Evolutionary conservation across 2,888 invertebrate species (phyloP).

Genomic region (Exephanes ischioxanthus): DNA sequence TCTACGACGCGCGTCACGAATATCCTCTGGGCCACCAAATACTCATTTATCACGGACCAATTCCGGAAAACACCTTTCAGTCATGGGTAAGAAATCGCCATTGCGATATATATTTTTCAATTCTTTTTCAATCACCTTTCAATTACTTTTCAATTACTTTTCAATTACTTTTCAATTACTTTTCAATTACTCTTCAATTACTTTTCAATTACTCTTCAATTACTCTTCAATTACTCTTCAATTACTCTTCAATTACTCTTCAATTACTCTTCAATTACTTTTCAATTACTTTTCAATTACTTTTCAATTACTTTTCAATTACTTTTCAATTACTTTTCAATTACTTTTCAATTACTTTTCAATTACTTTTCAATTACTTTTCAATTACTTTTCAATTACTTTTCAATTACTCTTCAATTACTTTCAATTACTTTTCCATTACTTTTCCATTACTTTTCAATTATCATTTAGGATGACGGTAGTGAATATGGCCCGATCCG

Average conservation of each 20-base stretch:
- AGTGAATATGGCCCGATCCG: too few species aligned
- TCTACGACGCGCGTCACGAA: constrained; percentile 44
- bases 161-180: constrained; percentile 4
- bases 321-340: background rate
- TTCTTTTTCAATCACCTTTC: constrained; percentile 22
- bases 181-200: constrained; percentile 13
- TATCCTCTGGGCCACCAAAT: constrained; percentile 32
- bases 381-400: constrained; percentile 8
- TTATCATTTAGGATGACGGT: background rate
- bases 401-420: background rate
- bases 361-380: background rate
- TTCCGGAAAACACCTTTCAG: constrained; percentile 62
- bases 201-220: constrained; percentile 6
- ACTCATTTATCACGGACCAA: constrained; percentile 69
- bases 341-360: constrained; percentile 4
- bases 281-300: background rate
- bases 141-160: background rate
- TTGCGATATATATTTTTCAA: constrained; percentile 11
- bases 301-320: constrained; percentile 22
- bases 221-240: constrained; percentile 19
- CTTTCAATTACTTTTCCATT: background rate
- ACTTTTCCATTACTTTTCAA: constrained; percentile 28
- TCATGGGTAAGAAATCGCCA: constrained; percentile 74
- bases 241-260: constrained; percentile 24
- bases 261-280: background rate